These are phyloP conservation scores for Calidris pugnax DNA, from an alignment of 2,113 vertebrate genomes.

Conservation along the genomic window DNA sequence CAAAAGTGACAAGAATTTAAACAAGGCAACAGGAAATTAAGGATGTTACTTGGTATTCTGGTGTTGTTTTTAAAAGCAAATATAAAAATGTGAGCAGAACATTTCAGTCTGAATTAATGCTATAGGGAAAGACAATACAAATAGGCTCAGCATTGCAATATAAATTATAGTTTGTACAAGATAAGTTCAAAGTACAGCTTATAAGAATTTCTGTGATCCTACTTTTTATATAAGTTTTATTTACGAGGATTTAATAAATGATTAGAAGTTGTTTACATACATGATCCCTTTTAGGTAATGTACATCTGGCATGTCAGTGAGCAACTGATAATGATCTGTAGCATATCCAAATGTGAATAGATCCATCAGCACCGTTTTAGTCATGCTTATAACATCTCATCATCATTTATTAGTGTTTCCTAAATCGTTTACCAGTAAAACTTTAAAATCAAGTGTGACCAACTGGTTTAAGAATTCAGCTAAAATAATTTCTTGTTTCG, in stretches of 20 bases:
- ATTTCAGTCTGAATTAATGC: neutral
- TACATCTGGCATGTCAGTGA: neutral
- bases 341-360: neutral
- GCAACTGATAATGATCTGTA: neutral
- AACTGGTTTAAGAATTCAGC: neutral
- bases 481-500: neutral
- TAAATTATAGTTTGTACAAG: neutral
- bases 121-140: neutral
- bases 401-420: neutral
- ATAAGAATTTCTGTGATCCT: neutral
- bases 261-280: neutral
- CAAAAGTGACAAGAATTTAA: neutral
- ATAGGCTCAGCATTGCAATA: neutral
- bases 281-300: neutral
- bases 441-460: neutral
- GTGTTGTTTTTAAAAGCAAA: neutral
- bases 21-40: constrained; percentile 30
- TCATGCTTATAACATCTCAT: neutral
- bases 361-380: neutral
- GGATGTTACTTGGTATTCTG: neutral
- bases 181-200: neutral
- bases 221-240: neutral
- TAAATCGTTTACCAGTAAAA: neutral
- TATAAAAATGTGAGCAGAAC: neutral
- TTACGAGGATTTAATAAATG: neutral